Conservation (phyloP, 2,888 invertebrate genomes). For the Melikaiella ostensackeni region DNA sequence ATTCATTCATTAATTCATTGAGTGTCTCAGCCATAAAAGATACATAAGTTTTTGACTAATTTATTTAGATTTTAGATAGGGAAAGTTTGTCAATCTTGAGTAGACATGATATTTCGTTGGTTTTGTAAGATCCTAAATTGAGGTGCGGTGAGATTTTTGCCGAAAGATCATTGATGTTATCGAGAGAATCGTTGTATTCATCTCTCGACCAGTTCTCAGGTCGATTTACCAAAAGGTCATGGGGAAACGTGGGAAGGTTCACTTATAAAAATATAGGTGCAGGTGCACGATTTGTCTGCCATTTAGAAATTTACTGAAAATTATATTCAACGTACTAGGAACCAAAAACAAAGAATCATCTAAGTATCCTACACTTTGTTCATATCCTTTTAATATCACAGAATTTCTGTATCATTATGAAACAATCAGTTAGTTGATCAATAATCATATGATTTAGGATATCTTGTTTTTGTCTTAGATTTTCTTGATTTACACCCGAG, state of each 20-base stretch:
- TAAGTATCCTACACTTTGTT: neutral
- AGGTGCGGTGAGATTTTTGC: neutral
- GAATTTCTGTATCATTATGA: too few species aligned
- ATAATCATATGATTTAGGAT: too few species aligned
- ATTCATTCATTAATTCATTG: too few species aligned
- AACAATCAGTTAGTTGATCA: too few species aligned
- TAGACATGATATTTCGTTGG: neutral
- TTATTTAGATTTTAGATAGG: neutral
- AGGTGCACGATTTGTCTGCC: neutral
- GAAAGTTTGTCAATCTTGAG: neutral
- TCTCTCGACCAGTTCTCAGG: slow-evolving; percentile 4
- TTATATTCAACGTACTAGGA: neutral
- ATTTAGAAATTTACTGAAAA: neutral
- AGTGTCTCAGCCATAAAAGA: too few species aligned
- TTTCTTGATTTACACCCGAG: neutral
- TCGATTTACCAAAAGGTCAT: neutral
- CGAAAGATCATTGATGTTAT: neutral
- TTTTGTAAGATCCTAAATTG: neutral
- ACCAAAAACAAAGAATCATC: neutral
- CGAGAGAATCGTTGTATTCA: neutral
- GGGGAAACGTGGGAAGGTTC: neutral
- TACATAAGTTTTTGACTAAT: neutral
- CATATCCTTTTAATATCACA: too few species aligned
- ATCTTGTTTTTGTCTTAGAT: too few species aligned
- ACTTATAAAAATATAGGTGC: neutral